Percentiles rank a stretch among this genome's conserved stretches.
phyloP scores from a whole-genome alignment of 2,797 vertebrate species.

The Falco biarmicus region DNA sequence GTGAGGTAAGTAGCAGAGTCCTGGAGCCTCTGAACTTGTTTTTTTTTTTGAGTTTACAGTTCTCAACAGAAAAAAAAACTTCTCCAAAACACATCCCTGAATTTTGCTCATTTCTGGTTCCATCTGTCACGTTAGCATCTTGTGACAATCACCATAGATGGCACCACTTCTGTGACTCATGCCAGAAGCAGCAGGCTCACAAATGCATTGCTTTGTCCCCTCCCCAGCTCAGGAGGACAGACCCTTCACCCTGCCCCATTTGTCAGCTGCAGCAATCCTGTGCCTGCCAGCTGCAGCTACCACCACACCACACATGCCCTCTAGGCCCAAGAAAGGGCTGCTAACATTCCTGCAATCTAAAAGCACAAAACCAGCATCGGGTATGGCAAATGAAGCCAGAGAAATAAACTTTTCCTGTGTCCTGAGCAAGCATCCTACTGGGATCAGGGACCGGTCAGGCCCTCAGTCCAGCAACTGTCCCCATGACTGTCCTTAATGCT shows the following conservation, averaged over 20 bases:
- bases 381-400: not conserved
- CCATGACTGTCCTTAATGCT: conserved; percentile 80
- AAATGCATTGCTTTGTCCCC: not conserved
- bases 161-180: not conserved
- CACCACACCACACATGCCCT: accelerated
- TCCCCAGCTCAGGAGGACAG: not conserved
- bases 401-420: not conserved
- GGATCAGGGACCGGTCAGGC: conserved; percentile 23
- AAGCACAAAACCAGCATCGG: not conserved
- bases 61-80: not conserved
- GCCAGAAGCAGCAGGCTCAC: not conserved
- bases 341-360: not conserved
- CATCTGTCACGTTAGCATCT: not conserved
- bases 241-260: not conserved
- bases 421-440: not conserved
- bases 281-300: not conserved
- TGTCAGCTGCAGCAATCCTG: not conserved
- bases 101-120: not conserved
- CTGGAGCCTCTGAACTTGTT: not conserved
- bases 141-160: not conserved
- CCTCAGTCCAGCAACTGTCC: conserved; percentile 64
- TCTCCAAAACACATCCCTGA: not conserved
- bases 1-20: not conserved
- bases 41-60: not conserved
- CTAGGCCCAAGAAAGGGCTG: not conserved